Conservation (phyloP, 2,113 vertebrate species). For the Mirounga angustirostris region DNA sequence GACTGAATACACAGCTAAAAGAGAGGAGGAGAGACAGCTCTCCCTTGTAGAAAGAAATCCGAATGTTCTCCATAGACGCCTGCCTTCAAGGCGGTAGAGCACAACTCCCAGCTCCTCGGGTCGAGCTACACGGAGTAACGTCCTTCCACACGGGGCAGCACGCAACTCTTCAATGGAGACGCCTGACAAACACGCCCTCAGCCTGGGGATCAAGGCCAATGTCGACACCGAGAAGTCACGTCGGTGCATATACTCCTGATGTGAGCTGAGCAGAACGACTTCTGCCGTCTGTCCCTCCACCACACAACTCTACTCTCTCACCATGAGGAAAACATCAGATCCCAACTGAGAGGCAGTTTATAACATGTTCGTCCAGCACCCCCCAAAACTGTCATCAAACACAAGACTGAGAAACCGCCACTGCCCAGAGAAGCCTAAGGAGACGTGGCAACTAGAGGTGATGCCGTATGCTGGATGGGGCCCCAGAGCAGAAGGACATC, state of each 20-base stretch:
- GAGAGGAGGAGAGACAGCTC: neutral
- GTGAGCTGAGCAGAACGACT: neutral
- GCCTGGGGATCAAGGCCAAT: neutral
- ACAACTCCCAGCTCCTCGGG: rapidly evolving
- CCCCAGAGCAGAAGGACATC: neutral
- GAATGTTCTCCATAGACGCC: neutral
- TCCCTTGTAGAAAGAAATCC: neutral
- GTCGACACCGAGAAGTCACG: rapidly evolving
- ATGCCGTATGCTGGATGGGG: neutral
- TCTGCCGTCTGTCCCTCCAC: neutral
- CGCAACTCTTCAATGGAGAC: neutral
- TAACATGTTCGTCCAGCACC: neutral
- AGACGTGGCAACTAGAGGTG: neutral
- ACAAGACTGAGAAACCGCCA: neutral
- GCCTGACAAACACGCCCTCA: neutral
- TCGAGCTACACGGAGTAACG: rapidly evolving
- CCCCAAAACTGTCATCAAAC: neutral
- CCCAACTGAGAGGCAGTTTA: rapidly evolving
- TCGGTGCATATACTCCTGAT: rapidly evolving
- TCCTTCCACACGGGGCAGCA: neutral
- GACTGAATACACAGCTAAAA: neutral
- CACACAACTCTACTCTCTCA: neutral
- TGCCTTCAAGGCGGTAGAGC: too few species aligned
- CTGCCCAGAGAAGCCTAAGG: neutral
- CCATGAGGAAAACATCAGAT: neutral